Conservation (phyloP, 2,888 invertebrate genomes). For the Aporophyla nigra region DNA sequence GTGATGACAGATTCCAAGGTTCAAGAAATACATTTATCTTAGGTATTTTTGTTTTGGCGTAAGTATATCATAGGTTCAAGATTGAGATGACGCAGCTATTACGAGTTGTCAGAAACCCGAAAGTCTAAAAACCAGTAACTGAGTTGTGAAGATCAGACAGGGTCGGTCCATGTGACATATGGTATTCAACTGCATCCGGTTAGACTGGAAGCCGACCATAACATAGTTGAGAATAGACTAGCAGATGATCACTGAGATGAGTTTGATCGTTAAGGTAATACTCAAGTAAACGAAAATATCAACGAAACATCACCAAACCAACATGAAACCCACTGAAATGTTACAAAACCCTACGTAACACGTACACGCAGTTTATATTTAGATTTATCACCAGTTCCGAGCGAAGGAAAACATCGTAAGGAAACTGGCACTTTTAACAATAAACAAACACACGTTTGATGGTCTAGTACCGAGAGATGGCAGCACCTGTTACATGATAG, state of each 20-base stretch:
- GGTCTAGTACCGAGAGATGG: constrained; percentile 41
- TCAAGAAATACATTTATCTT: too few species aligned
- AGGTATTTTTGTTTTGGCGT: not conserved
- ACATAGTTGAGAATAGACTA: not conserved
- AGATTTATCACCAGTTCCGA: constrained; percentile 68
- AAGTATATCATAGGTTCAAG: not conserved
- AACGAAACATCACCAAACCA: constrained; percentile 7
- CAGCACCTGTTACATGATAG: constrained; percentile 24
- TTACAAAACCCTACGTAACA: constrained; percentile 44
- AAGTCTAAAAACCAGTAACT: not conserved
- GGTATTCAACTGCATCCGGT: not conserved
- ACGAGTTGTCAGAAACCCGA: not conserved
- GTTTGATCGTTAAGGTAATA: not conserved
- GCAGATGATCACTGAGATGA: not conserved
- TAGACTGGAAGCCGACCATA: not conserved
- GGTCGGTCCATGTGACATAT: not conserved
- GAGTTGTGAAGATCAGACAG: not conserved
- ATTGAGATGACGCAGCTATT: not conserved
- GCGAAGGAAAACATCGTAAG: constrained; percentile 66
- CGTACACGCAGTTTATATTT: constrained; percentile 55
- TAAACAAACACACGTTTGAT: constrained; percentile 55
- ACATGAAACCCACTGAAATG: constrained; percentile 29
- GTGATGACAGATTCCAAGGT: too few species aligned
- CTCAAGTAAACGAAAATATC: not conserved
- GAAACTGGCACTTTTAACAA: constrained; percentile 67